phyloP scores from a whole-genome alignment of 2,888 invertebrate species.

The Pyrrhia umbra region DNA sequence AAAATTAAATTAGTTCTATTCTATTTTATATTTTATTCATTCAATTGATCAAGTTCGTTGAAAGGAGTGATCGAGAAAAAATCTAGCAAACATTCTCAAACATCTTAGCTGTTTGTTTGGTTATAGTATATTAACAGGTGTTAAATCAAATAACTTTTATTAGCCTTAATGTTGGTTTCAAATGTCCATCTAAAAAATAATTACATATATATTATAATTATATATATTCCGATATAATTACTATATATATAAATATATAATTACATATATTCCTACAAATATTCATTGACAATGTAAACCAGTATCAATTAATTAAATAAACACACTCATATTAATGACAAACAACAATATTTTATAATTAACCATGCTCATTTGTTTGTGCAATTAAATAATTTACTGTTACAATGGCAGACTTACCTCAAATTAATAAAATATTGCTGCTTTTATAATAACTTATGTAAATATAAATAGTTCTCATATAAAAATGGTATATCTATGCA shows the following conservation, averaged over 20 bases:
- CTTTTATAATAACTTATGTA: not conserved
- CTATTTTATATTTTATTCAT: not conserved
- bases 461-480: not conserved
- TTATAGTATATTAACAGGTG: not conserved
- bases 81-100: not conserved
- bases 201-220: no score
- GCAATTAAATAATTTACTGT: slow-evolving; percentile 5
- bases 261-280: not conserved
- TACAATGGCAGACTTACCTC: not conserved
- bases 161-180: not conserved
- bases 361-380: slow-evolving; percentile 13
- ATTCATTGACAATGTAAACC: not conserved
- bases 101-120: no score
- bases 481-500: not conserved
- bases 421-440: slow-evolving; percentile 3
- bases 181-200: no score
- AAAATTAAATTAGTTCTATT: not conserved
- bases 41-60: not conserved
- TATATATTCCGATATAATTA: no score
- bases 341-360: slow-evolving; percentile 20
- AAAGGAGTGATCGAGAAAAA: not conserved
- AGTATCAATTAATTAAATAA: slow-evolving; percentile 15
- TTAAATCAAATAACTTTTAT: not conserved
- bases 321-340: slow-evolving; percentile 18
- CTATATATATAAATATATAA: no score